Evolutionary conservation across 1,140 invertebrate species (phyloP), one percentile per base, ranked within the genome.

Genomic region (Daktulosphaira vitifoliae): DNA sequence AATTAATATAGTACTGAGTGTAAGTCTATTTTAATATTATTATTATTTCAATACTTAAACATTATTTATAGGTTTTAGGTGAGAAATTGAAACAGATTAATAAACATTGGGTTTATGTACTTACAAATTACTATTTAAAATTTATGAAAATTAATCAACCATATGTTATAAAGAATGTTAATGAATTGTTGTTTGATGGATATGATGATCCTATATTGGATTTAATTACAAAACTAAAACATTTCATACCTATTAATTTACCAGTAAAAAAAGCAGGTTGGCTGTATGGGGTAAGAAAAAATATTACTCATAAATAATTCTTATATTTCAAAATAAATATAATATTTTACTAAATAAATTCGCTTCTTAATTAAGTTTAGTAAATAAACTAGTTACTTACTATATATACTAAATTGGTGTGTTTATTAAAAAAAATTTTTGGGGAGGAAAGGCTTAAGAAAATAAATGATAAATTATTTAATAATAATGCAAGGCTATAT

Each of bases 1-100:
- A 3, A 73, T 95, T 3, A 95, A 96, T 74, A 80, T 85, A 7
- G 84, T 94, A 8, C 83, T 88, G 29, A 77, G 89, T 74, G 90
- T 94, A 72, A 83, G 84, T 78, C 68, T 15, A 7, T 11, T 46
- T 44, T 6, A 5, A 44, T 44, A 44, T 15, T 44, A 0, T 11
- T 39, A 56, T 3, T 8, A 46, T 1, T 20, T 44, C 1, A 23
- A 29, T 33, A 20, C 44, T 62, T 48, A 15, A 22, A 7, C 8
- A 16, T 18, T 18, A 26, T 22, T 20, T 22, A 18, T 48, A 62
- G 56, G 29, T 62, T 29, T 62, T 25, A 18, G 44, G 51, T 26
- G 22, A 65, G 11, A 38, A 67, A 62, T n/a, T 59, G 46, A 33
- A 62, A 65, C 8, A 25, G 1, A 7, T 65, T 0, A 38, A 51